A percentile compares a stretch with the other conserved stretches of the same genome.
Evolutionary conservation across 2,113 vertebrate genomes (phyloP).

Genomic region (Rostratula benghalensis): DNA sequence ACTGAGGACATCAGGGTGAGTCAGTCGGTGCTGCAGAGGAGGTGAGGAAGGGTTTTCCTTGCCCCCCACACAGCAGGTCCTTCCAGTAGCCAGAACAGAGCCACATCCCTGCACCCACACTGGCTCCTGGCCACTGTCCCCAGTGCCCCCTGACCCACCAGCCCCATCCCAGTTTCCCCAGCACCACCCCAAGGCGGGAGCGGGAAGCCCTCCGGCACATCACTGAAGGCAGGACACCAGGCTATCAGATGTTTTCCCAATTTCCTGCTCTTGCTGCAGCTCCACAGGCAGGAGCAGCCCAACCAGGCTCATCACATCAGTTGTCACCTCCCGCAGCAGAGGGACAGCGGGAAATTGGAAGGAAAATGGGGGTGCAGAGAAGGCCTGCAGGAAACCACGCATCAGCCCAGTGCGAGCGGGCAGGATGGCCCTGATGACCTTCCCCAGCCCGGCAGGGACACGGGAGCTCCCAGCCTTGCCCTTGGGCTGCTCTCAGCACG

Average conservation of each 20-base stretch:
- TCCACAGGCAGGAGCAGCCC: background rate
- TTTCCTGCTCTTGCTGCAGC: background rate
- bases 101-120: fast-evolving
- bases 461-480: fast-evolving
- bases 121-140: background rate
- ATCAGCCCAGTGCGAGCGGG: fast-evolving
- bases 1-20: background rate
- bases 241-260: fast-evolving
- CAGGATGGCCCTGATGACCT: background rate
- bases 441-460: fast-evolving
- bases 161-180: fast-evolving
- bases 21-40: background rate
- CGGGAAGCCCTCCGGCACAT: fast-evolving
- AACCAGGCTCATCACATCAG: fast-evolving
- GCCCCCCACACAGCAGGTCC: background rate
- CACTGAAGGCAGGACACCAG: background rate
- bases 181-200: fast-evolving
- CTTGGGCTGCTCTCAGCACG: fast-evolving
- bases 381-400: background rate
- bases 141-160: fast-evolving
- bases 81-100: background rate
- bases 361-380: fast-evolving
- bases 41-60: background rate
- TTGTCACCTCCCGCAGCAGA: fast-evolving
- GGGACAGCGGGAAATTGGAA: fast-evolving